Conservation (phyloP, 2,113 vertebrate species). For the Phodopus roborovskii region DNA sequence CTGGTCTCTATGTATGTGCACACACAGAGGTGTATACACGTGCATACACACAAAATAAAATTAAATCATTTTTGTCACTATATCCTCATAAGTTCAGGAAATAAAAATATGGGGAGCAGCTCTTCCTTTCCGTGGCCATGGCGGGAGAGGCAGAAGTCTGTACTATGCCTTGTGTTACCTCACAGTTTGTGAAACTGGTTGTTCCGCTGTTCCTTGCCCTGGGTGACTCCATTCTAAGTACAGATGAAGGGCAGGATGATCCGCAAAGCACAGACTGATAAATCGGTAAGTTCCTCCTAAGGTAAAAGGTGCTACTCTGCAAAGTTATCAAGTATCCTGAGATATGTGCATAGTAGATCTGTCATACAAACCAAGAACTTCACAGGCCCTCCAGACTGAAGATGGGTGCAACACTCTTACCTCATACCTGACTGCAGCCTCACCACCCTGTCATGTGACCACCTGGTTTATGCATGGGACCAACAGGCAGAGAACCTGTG, state of each 20-base stretch:
- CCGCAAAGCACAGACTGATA: neutral
- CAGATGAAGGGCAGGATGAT: neutral
- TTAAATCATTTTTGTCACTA: neutral
- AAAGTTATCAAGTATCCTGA: neutral
- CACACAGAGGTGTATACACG: neutral
- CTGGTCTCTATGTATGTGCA: neutral
- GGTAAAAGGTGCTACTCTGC: neutral
- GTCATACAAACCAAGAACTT: neutral
- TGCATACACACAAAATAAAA: neutral
- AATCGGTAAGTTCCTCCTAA: neutral
- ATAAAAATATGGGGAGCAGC: neutral
- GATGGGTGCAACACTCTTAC: neutral
- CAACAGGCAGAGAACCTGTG: neutral
- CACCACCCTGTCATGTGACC: neutral
- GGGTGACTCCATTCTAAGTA: neutral
- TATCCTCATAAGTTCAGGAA: neutral
- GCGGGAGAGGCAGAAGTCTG: neutral
- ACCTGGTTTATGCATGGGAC: neutral
- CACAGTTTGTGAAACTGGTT: neutral
- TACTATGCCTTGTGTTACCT: neutral
- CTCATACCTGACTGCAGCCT: neutral
- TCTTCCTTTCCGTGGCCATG: neutral
- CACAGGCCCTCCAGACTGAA: neutral
- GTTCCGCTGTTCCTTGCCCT: neutral
- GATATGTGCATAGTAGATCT: neutral